Evolutionary conservation across 2,888 invertebrate genomes (phyloP).

Genomic region (Prosopocoilus inquinatus): DNA sequence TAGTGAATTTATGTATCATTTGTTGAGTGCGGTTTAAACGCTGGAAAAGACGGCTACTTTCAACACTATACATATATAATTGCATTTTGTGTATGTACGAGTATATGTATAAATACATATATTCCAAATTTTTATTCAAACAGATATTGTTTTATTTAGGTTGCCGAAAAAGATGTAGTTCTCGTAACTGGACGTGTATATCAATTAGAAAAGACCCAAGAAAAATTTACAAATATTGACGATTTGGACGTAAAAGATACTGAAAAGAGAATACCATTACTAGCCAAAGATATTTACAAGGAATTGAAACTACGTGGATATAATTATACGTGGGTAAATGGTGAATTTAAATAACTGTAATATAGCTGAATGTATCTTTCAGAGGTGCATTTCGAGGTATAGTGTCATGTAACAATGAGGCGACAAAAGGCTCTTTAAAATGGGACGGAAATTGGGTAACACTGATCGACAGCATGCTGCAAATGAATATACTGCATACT

Average conservation of each 20-base stretch:
- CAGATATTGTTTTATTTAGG: slow-evolving; percentile 41
- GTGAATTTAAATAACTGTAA: not conserved
- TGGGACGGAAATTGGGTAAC: slow-evolving; percentile 87
- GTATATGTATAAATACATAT: no score
- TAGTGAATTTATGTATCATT: no score
- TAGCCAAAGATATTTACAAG: slow-evolving; percentile 63
- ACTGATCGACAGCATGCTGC: slow-evolving; percentile 87
- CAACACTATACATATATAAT: no score
- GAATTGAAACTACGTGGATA: slow-evolving; percentile 68
- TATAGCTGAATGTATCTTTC: slow-evolving; percentile 1
- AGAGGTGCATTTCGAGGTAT: slow-evolving; percentile 34
- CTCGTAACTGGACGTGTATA: slow-evolving; percentile 68
- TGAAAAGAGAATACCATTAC: slow-evolving; percentile 5
- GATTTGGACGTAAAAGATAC: not conserved
- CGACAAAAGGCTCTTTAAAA: slow-evolving; percentile 53
- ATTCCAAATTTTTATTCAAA: not conserved
- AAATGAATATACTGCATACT: slow-evolving; percentile 68
- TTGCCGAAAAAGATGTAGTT: slow-evolving; percentile 65
- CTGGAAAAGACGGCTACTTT: no score
- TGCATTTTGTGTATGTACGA: no score
- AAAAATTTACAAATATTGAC: not conserved
- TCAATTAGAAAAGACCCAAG: slow-evolving; percentile 34
- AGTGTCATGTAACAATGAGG: slow-evolving; percentile 28
- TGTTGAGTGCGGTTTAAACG: no score
- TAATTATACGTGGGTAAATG: slow-evolving; percentile 38